Evolutionary conservation across 2,888 invertebrate species (phyloP), one percentile per base, ranked within the genome.

Genomic region (Hyposoter dolosus): DNA sequence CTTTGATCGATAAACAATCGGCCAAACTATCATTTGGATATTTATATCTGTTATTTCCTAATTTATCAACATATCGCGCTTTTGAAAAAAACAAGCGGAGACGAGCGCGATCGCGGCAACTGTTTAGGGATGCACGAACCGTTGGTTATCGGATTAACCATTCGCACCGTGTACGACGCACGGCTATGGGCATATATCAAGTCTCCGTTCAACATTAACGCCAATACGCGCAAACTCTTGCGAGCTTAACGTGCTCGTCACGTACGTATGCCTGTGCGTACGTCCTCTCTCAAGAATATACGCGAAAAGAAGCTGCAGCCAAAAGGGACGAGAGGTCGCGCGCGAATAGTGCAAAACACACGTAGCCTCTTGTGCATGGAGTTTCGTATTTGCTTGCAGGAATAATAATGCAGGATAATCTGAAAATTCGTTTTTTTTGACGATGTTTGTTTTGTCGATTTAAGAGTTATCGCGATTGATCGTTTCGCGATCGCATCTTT

Each of bases 91-190:
- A 17, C n/a, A n/a, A 3, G 7, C 65, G 35, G 35, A 35, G 65
- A 35, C 35, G 65, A 35, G 35, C 17, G 19, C 50, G 50, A 35
- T 77, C 43, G 12, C 45, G 15, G 19, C 78, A 68, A 69, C 91
- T 92, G 89, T 91, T 93, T 89, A 91, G 87, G 90, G 88, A 93
- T 92, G 90, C 92, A 83, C 84, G 77, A 85, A 87, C 88, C 89
- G 90, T 90, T 88, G 87, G 88, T 88, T 91, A 90, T 90, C 89
- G 90, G 90, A 91, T 93, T 92, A 93, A 91, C 91, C 90, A 93
- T 93, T 93, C 93, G 91, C 89, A 89, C 85, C 88, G 91, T 92
- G 93, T 93, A 87, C 90, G 83, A 86, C 82, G 82, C 65, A 0
- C 40, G 60, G 81, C 47, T 83, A 74, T 74, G 65, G 28, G 60